phyloP scores from a whole-genome alignment of 2,797 vertebrate species.

The Erpetoichthys calabaricus region DNA sequence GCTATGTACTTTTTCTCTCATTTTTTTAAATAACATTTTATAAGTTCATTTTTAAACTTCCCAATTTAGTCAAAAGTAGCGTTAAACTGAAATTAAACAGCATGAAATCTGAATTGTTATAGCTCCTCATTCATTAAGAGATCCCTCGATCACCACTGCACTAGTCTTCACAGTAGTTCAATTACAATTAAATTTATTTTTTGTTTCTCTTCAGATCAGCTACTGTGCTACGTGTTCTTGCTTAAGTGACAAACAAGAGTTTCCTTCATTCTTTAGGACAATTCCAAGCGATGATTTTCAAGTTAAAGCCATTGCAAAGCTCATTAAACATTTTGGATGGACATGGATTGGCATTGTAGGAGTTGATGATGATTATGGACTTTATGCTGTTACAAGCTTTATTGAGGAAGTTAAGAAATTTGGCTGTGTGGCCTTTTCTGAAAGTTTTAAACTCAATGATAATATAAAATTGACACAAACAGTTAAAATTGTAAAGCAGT shows the following conservation, averaged over 20 bases:
- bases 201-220: slow-evolving; percentile 34
- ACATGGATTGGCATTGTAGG: slow-evolving; percentile 51
- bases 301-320: slow-evolving; percentile 38
- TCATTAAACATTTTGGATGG: slow-evolving; percentile 54
- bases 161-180: too few relatives aligned
- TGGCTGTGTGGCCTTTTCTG: slow-evolving; percentile 46
- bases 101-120: too few relatives aligned
- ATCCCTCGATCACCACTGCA: too few relatives aligned
- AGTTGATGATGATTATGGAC: slow-evolving; percentile 53
- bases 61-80: too few relatives aligned
- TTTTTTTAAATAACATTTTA: too few relatives aligned
- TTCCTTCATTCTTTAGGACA: slow-evolving; percentile 45
- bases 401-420: slow-evolving; percentile 34
- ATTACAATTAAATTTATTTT: too few relatives aligned
- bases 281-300: slow-evolving; percentile 51
- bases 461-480: too few relatives aligned
- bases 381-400: slow-evolving; percentile 25
- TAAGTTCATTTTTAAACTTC: too few relatives aligned
- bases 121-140: too few relatives aligned
- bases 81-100: too few relatives aligned
- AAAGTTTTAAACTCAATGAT: slow-evolving; percentile 26
- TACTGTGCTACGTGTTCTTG: slow-evolving; percentile 51
- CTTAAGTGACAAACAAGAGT: slow-evolving; percentile 38
- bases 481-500: too few relatives aligned
- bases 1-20: too few relatives aligned